Percentiles rank a stretch among this genome's conserved stretches.
Evolutionary conservation across 2,888 invertebrate genomes (phyloP).

Genomic region (Eupithecia tripunctaria): DNA sequence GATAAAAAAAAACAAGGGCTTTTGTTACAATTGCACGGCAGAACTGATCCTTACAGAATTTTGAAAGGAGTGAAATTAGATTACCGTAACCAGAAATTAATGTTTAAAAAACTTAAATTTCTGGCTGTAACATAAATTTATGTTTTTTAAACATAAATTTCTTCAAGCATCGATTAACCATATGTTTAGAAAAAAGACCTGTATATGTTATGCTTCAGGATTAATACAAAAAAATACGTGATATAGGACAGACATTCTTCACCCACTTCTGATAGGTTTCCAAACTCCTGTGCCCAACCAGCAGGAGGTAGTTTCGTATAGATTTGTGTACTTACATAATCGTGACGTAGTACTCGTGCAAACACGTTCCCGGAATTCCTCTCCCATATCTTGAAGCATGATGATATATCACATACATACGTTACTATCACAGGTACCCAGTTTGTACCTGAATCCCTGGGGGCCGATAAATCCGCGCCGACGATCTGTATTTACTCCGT

Average conservation of each 20-base stretch:
- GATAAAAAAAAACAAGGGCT: too few relatives aligned
- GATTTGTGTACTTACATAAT: background rate
- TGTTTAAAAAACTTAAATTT: too few relatives aligned
- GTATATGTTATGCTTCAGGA: too few relatives aligned
- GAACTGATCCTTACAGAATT: background rate
- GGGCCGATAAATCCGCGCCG: constrained; percentile 48
- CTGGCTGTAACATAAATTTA: too few relatives aligned
- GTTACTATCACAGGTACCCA: constrained; percentile 14
- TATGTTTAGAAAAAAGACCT: too few relatives aligned
- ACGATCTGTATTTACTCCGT: constrained; percentile 54
- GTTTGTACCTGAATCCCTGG: constrained; percentile 52
- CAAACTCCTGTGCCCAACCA: background rate
- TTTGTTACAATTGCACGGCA: background rate
- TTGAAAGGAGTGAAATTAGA: background rate
- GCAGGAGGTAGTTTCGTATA: background rate
- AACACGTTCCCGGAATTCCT: background rate
- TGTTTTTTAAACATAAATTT: too few relatives aligned
- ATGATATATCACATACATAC: constrained; percentile 4
- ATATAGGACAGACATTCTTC: background rate
- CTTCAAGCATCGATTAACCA: too few relatives aligned
- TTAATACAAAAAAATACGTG: too few relatives aligned
- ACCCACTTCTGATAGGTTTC: background rate
- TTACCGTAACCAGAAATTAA: too few relatives aligned
- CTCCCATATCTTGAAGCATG: background rate
- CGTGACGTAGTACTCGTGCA: background rate